Conservation (phyloP, 2,888 invertebrate genomes). For the Chrysodeixis includens region DNA sequence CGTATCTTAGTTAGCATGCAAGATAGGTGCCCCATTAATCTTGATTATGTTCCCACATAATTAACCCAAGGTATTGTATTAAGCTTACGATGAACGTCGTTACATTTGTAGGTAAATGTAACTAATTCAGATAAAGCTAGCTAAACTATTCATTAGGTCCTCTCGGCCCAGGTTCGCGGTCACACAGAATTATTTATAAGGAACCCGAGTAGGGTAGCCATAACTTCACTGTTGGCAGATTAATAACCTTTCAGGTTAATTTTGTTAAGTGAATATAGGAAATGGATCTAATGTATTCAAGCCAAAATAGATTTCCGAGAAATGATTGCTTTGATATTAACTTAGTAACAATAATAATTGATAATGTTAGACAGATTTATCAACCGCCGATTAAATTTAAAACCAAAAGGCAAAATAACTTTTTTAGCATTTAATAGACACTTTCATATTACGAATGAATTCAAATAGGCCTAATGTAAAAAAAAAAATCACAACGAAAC, state of each 20-base stretch:
- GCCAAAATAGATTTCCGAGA: not conserved
- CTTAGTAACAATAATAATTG: not conserved
- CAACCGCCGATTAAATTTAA: no score
- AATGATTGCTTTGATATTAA: not conserved
- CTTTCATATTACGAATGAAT: not conserved
- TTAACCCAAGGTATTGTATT: constrained; percentile 12
- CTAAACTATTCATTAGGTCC: constrained; percentile 70
- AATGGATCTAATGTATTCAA: constrained; percentile 2
- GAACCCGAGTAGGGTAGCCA: constrained; percentile 52
- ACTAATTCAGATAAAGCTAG: constrained; percentile 63
- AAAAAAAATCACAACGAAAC: constrained; percentile 9
- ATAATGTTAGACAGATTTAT: not conserved
- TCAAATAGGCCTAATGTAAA: not conserved
- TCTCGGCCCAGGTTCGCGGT: constrained; percentile 51
- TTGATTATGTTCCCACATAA: constrained; percentile 12
- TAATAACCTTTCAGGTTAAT: constrained; percentile 43
- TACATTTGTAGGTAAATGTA: constrained; percentile 42
- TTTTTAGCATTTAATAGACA: no score
- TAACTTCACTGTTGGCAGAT: constrained; percentile 46
- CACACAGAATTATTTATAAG: constrained; percentile 73
- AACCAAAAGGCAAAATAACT: no score
- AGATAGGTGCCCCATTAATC: constrained; percentile 15
- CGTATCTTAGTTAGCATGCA: constrained; percentile 10
- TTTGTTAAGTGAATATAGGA: constrained; percentile 34
- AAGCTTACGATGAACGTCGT: constrained; percentile 11